Percentiles rank a stretch among this genome's conserved stretches.
These are phyloP conservation scores for Clunio marinus DNA, from an alignment of 2,888 invertebrate genomes.

Conservation along the genomic window DNA sequence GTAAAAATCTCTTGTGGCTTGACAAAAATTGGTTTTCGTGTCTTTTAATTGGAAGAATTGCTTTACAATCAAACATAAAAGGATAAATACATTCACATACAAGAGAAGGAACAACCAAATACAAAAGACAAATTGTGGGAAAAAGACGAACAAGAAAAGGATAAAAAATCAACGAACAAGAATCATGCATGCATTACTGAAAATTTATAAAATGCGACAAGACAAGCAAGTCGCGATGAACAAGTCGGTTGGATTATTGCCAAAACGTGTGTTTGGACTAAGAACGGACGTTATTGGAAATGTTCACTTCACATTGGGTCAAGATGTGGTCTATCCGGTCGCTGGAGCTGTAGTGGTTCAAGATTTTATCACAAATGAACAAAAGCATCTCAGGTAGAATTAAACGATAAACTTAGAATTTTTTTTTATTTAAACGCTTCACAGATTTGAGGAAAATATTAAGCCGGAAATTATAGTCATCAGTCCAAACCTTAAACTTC, in stretches of 20 bases:
- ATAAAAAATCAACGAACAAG: not conserved
- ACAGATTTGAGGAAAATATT: conserved; percentile 47
- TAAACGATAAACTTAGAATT: not conserved
- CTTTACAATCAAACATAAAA: not conserved
- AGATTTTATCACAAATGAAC: conserved; percentile 66
- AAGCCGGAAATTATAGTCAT: conserved; percentile 46
- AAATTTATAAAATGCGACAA: conserved; percentile 27
- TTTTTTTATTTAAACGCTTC: not conserved
- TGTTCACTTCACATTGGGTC: conserved; percentile 66
- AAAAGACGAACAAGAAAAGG: too few relatives aligned
- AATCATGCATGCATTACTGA: conserved; percentile 33
- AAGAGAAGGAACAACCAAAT: conserved; percentile 2
- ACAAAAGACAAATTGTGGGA: not conserved
- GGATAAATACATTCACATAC: not conserved
- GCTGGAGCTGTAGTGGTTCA: conserved; percentile 73
- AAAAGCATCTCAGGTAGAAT: conserved; percentile 61
- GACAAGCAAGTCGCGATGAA: conserved; percentile 30
- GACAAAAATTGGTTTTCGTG: conserved; percentile 33
- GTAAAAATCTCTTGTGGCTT: too few relatives aligned
- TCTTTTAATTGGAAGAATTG: conserved; percentile 29
- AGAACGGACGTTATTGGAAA: conserved; percentile 58
- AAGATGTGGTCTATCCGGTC: conserved; percentile 75
- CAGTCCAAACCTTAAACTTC: conserved; percentile 47
- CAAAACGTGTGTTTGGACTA: conserved; percentile 49
- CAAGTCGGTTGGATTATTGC: conserved; percentile 46